Evolutionary conservation across 2,888 invertebrate genomes (phyloP).

Genomic region (Saturnia japonica): DNA sequence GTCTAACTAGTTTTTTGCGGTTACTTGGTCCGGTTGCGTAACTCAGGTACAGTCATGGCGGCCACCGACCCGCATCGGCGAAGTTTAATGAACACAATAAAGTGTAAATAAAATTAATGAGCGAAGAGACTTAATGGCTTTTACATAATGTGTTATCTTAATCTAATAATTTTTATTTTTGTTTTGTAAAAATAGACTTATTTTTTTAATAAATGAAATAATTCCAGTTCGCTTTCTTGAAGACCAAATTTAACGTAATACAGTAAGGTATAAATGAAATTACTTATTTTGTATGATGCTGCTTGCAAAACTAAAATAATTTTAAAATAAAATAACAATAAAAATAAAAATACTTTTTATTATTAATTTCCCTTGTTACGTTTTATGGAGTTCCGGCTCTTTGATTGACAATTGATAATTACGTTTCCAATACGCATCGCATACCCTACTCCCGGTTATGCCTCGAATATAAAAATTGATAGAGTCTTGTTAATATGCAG

Average conservation of each 20-base stretch:
- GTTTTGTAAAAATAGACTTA: too few species aligned
- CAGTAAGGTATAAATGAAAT: background rate
- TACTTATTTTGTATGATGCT: too few species aligned
- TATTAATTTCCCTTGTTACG: slow-evolving; percentile 47
- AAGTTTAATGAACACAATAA: slow-evolving; percentile 62
- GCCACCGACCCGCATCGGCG: slow-evolving; percentile 61
- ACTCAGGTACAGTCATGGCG: slow-evolving; percentile 54
- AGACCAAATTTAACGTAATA: background rate
- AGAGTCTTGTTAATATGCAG: slow-evolving; percentile 68
- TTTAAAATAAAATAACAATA: background rate
- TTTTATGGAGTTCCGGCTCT: slow-evolving; percentile 69
- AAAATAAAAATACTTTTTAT: slow-evolving; percentile 27
- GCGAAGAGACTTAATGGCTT: slow-evolving; percentile 38
- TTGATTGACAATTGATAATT: slow-evolving; percentile 73
- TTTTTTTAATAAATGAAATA: too few species aligned
- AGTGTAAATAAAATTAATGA: slow-evolving; percentile 72
- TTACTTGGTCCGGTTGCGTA: slow-evolving; percentile 72
- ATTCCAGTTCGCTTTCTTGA: background rate
- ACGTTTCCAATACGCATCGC: slow-evolving; percentile 67
- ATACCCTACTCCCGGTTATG: slow-evolving; percentile 50
- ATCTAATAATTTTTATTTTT: background rate
- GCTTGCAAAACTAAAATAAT: background rate
- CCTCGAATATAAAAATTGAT: slow-evolving; percentile 62
- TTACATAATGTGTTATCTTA: background rate
- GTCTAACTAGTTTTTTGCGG: slow-evolving; percentile 75